Evolutionary conservation across 2,888 invertebrate genomes (phyloP).

Genomic region (Temnothorax rugatulus): DNA sequence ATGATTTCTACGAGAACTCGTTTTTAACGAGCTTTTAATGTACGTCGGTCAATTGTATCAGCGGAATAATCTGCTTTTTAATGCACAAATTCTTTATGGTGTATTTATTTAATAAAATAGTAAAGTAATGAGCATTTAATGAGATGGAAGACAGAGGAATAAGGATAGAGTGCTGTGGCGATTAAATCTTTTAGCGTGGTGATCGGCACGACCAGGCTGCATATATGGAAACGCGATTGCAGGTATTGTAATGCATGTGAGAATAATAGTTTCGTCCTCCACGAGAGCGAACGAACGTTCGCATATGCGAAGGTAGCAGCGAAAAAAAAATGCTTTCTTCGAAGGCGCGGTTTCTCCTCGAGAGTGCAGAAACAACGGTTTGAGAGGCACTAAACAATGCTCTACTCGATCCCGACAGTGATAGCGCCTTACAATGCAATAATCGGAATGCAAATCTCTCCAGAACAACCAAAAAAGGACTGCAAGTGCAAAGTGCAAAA

Average conservation of each 20-base stretch:
- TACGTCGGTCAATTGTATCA: not conserved
- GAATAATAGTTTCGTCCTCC: slow-evolving; percentile 47
- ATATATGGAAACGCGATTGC: slow-evolving; percentile 38
- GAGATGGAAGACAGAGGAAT: not conserved
- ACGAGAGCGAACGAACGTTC: slow-evolving; percentile 55
- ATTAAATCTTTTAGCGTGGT: slow-evolving; percentile 21
- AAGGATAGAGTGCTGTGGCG: not conserved
- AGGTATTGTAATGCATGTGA: slow-evolving; percentile 21
- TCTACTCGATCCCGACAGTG: not conserved
- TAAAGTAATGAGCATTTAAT: not conserved
- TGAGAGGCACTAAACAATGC: slow-evolving; percentile 17
- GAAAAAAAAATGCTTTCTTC: slow-evolving; percentile 72
- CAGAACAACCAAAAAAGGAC: not conserved
- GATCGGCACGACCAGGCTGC: slow-evolving; percentile 14
- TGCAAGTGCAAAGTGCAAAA: not conserved
- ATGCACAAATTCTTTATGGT: not conserved
- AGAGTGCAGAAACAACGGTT: slow-evolving; percentile 61
- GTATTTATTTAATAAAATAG: not conserved
- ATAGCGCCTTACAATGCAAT: not conserved
- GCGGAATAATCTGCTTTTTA: not conserved
- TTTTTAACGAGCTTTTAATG: slow-evolving; percentile 25
- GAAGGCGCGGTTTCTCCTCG: slow-evolving; percentile 73
- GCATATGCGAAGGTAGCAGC: slow-evolving; percentile 58
- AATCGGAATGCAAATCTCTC: slow-evolving; percentile 11
- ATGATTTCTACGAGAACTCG: slow-evolving; percentile 20